Evolutionary conservation across 2,888 invertebrate species (phyloP), one percentile per base, ranked within the genome.

Genomic region (Margaritifera margaritifera): DNA sequence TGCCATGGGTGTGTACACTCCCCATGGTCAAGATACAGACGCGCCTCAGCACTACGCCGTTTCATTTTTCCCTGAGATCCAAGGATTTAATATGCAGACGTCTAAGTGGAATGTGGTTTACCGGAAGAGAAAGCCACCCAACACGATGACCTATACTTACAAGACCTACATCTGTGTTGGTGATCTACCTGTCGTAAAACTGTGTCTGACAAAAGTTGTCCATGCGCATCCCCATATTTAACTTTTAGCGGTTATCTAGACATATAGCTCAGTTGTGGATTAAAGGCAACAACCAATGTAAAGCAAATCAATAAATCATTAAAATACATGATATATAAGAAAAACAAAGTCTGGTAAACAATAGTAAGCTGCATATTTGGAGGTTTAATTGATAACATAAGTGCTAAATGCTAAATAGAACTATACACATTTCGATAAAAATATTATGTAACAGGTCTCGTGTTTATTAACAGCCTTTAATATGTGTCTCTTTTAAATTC

Each of bases 101-200:
- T 69, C 61, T 31, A 78, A 77, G 60, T 74, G 71, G 69, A 69
- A 74, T 58, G 74, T 75, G 18, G 78, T 80, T 1, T 78, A 64
- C 57, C 65, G 72, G 55, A 80, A 78, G 56, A 64, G 68, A 50
- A 56, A 72, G 6, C 64, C 55, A 25, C 66, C 61, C n/a, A 61
- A 61, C 6, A 61, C 68, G 0, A 66, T 59, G 18, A 60, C 66
- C 18, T 62, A 71, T 52, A 53, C 68, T 0, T 80, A 80, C 64
- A 72, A 63, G 22, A 62, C 70, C 4, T 80, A 80, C 52, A 57
- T 77, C 3, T 80, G 80, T 62, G 71, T 80, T 18, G 78, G 78
- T 11, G 71, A 66, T 18, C 58, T 72, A 2, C 31, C 62, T 25
- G 68, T 71, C 52, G 80, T 80, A 19, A 64, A 68, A 5, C 42